Evolutionary conservation across 2,797 vertebrate genomes (phyloP).

Genomic region (Chelon labrosus): DNA sequence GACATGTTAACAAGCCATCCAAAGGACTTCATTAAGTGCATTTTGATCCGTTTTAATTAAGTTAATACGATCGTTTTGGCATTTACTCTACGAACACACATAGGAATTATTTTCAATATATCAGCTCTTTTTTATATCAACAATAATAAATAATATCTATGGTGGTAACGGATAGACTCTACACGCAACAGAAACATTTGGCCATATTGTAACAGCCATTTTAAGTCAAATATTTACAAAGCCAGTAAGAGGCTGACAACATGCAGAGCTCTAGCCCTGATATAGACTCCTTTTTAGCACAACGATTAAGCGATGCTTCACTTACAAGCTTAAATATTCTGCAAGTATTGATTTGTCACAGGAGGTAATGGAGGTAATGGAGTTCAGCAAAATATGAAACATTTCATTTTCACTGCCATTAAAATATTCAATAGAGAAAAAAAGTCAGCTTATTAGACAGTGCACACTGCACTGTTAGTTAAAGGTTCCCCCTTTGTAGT

Average conservation of each 20-base stretch:
- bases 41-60: neutral
- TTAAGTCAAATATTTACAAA: slow-evolving; percentile 45
- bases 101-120: slow-evolving; percentile 19
- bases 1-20: neutral
- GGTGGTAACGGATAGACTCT: slow-evolving; percentile 28
- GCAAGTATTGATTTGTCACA: slow-evolving; percentile 24
- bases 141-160: slow-evolving; percentile 61
- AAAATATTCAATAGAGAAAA: neutral
- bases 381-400: neutral
- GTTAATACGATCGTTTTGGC: slow-evolving; percentile 16
- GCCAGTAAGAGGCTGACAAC: neutral
- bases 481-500: slow-evolving; percentile 6
- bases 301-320: slow-evolving; percentile 20
- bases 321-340: neutral
- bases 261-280: slow-evolving; percentile 1
- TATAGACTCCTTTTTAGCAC: neutral
- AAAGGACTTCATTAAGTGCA: neutral
- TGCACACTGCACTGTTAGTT: no score
- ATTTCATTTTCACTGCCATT: neutral
- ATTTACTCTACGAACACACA: slow-evolving; percentile 20
- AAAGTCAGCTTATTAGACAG: neutral
- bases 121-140: slow-evolving; percentile 30
- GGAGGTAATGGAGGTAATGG: neutral
- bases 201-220: neutral
- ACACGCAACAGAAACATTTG: slow-evolving; percentile 42